Conservation (phyloP, 37 sponge, comb jelly and placozoan species). For the Crambe crambe region DNA sequence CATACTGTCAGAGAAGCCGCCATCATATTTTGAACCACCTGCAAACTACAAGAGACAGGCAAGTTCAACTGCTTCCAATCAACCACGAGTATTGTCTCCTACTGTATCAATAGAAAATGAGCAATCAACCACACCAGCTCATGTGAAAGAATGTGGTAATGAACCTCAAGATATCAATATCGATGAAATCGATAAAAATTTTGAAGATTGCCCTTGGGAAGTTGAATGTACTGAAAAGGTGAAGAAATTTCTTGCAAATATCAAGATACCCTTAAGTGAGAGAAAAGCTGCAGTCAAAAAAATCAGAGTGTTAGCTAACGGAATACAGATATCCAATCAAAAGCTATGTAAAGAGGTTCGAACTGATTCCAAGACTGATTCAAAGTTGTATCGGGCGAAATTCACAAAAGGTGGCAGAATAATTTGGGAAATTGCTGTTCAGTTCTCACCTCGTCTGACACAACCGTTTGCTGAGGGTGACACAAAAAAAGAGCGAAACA, state of each 20-base stretch:
- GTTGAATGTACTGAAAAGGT: slow-evolving; percentile 66
- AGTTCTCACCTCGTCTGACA: slow-evolving; percentile 52
- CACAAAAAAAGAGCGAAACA: too few species aligned
- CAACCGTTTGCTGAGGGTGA: neutral
- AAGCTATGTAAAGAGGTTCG: slow-evolving; percentile 36
- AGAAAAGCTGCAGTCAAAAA: slow-evolving; percentile 11
- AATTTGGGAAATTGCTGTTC: slow-evolving; percentile 62
- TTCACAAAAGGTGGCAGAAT: slow-evolving; percentile 51
- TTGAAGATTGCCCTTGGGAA: slow-evolving; percentile 49
- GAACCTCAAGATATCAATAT: neutral
- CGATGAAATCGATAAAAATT: neutral
- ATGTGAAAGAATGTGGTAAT: too few species aligned
- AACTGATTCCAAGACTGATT: neutral
- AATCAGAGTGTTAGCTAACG: slow-evolving; percentile 42
- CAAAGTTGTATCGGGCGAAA: slow-evolving; percentile 57
- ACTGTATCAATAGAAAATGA: too few species aligned
- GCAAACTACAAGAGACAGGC: neutral
- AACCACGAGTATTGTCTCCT: neutral
- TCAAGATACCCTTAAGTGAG: neutral
- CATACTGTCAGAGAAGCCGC: neutral
- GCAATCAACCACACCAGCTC: too few species aligned
- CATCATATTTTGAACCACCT: neutral
- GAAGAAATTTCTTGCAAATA: slow-evolving; percentile 34
- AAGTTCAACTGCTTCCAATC: neutral
- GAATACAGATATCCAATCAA: slow-evolving; percentile 31